Percentiles rank a stretch among this genome's conserved stretches.
phyloP scores from a whole-genome alignment of 2,888 invertebrate species.

The Myopa testacea region DNA sequence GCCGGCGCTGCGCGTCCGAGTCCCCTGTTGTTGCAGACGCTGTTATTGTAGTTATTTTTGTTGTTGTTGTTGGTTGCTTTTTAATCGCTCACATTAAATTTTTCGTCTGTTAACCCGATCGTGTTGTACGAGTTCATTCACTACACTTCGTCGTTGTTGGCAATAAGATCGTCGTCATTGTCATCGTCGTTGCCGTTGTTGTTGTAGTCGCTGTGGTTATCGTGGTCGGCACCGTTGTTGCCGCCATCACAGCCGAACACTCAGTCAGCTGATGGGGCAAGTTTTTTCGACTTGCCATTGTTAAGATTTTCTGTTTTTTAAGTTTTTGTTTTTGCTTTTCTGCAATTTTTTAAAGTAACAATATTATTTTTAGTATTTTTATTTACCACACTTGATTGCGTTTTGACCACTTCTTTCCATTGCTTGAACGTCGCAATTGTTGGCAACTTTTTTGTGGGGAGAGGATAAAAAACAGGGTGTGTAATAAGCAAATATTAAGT shows the following conservation, averaged over 20 bases:
- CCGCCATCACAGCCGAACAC: constrained; percentile 15
- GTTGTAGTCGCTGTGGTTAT: constrained; percentile 38
- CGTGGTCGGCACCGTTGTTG: constrained; percentile 25
- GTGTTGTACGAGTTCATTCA: constrained; percentile 2
- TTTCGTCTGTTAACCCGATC: constrained; percentile 1
- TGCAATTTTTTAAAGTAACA: background rate
- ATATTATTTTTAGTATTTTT: background rate
- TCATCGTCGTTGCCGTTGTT: constrained; percentile 32
- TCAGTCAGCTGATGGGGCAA: background rate
- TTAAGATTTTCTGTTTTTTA: background rate
- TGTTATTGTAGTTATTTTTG: constrained; percentile 30
- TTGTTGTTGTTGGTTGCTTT: background rate
- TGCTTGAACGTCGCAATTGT: background rate
- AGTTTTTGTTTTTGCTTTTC: background rate
- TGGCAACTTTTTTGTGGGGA: background rate
- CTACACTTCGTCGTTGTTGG: constrained; percentile 13
- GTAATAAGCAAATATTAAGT: too few relatives aligned
- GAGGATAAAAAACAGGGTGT: too few relatives aligned
- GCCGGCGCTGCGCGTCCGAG: background rate
- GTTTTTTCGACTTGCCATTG: background rate
- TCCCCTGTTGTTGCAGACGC: constrained; percentile 12
- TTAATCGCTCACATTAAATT: constrained; percentile 5
- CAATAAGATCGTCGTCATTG: constrained; percentile 31
- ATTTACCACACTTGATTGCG: background rate
- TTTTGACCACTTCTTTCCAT: background rate